Base-by-base conservation (phyloP, 1,140 invertebrate genomes). In the Potamilus streckersoni region DNA sequence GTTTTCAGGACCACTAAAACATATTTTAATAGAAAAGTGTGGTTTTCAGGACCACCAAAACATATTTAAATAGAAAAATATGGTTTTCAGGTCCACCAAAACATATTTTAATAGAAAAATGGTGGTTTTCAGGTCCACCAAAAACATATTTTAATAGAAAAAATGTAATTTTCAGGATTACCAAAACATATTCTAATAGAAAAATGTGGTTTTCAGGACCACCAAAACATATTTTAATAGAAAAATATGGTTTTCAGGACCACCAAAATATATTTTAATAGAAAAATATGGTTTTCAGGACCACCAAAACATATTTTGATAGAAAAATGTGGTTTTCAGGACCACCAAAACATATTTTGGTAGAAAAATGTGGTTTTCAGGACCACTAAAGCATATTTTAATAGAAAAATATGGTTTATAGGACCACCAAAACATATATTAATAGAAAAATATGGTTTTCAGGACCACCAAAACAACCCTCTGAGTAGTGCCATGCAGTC, bases 391-490 rank as follows among this genome's bases (percentile, higher is more conserved):
- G n/a, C 27, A 31, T 31, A 31, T 31, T 31, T 2, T 31, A 62
- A 23, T 23, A 23, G 23, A 23, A 23, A 23, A 23, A 23, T 23
- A 2, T 23, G 23, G 23, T 23, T 23, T 23, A 1, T 2, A 23
- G 23, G 23, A 23, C 23, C 23, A 23, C 23, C 23, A 23, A 23
- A 23, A 23, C 23, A 23, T 31, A 31, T 31, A 2, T 2, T 31
- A 62, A 0, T 11, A 62, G 60, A 23, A 62, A n/a, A 11, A 62
- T 14, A 0, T 62, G 13, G 13, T 8, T 49, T 49, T 49, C 70
- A 89, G 88, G 88, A 89, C 74, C 87, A 89, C 65, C 88, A 89
- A 71, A 87, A 81, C 69, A 89, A 86, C 63, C 83, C 87, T 11
- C 62, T 87, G n/a, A 84, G 85, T 55, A 83, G 80, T 77, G 80